These are phyloP conservation scores for Coleophora flavipennella DNA, from an alignment of 2,888 invertebrate genomes.

Conservation along the genomic window DNA sequence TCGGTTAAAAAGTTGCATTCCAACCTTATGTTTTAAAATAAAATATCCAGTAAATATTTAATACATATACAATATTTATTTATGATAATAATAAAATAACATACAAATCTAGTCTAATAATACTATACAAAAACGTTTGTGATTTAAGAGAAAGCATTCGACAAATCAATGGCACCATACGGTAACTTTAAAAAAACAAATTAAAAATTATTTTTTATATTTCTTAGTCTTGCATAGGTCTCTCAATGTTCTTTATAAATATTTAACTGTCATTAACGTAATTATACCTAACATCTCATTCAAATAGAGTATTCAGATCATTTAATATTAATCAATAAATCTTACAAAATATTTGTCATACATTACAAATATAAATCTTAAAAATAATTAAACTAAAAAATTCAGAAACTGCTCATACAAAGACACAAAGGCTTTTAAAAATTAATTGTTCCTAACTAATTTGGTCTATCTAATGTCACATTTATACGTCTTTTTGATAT, in stretches of 20 bases:
- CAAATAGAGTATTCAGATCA: slow-evolving; percentile 29
- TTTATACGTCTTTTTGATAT: no score
- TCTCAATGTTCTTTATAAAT: not conserved
- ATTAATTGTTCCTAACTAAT: no score
- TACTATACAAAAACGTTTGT: slow-evolving; percentile 30
- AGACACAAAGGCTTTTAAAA: no score
- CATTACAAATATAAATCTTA: slow-evolving; percentile 6
- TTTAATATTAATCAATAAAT: slow-evolving; percentile 6
- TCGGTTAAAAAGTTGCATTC: no score
- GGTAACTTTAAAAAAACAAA: slow-evolving; percentile 19
- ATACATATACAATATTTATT: slow-evolving; percentile 12
- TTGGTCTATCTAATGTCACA: no score
- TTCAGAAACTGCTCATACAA: no score
- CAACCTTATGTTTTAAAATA: no score
- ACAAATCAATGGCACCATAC: slow-evolving; percentile 32
- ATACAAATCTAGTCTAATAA: slow-evolving; percentile 20
- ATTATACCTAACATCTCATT: not conserved
- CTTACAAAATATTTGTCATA: slow-evolving; percentile 14
- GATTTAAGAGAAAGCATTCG: slow-evolving; percentile 10
- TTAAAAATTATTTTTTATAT: not conserved
- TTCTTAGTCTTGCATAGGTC: not conserved
- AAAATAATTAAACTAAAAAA: not conserved
- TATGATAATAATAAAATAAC: slow-evolving; percentile 2
- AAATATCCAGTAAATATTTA: no score
- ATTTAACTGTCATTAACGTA: not conserved